These are phyloP conservation scores for Eudasyphora cyanicolor DNA, from an alignment of 2,888 invertebrate species.

Conservation along the genomic window DNA sequence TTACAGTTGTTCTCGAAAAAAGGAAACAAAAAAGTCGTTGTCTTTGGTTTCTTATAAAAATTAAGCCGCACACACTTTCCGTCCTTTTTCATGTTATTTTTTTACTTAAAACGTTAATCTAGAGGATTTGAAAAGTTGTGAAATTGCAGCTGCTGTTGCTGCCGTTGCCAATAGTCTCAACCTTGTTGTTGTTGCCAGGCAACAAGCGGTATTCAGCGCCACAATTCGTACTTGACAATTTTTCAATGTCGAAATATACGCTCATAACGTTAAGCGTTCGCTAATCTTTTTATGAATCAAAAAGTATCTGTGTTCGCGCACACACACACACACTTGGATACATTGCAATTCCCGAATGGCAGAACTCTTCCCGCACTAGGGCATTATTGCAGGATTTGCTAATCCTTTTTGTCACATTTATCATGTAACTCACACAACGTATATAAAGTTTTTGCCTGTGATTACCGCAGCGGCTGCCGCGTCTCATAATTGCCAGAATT, in stretches of 20 bases:
- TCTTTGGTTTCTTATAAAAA: conserved; percentile 6
- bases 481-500: not conserved
- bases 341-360: too few relatives aligned
- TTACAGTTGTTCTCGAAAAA: conserved; percentile 17
- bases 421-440: conserved; percentile 41
- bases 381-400: conserved; percentile 41
- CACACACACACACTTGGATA: not conserved
- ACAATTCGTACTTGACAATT: not conserved
- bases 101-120: conserved; percentile 33
- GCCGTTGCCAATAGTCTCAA: not conserved
- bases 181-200: too few relatives aligned
- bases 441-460: conserved; percentile 1
- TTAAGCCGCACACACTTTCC: conserved; percentile 3
- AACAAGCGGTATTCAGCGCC: not conserved
- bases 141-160: conserved; percentile 49
- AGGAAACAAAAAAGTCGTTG: not conserved
- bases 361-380: too few relatives aligned
- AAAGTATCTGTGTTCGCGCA: not conserved
- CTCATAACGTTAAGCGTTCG: conserved; percentile 45
- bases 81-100: conserved; percentile 6
- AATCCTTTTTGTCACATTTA: conserved; percentile 54
- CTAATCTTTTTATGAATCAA: conserved; percentile 54
- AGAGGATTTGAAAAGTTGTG: conserved; percentile 36
- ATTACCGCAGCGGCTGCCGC: not conserved
- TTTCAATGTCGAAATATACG: conserved; percentile 20